These are phyloP conservation scores for Theretra japonica DNA, from an alignment of 2,888 invertebrate genomes.

Conservation along the genomic window DNA sequence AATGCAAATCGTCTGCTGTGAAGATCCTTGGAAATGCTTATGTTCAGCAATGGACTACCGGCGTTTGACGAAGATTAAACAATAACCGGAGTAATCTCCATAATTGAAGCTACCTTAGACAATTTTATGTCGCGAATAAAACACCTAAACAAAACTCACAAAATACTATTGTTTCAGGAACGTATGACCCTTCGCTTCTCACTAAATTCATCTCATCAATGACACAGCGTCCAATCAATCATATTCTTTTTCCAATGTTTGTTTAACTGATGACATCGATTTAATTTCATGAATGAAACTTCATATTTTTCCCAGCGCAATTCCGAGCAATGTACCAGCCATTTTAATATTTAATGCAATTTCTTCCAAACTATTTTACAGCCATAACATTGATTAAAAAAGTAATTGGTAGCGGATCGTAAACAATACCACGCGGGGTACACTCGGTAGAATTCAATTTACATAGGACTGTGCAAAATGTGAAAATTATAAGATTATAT, in stretches of 20 bases:
- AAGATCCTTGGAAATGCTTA: no score
- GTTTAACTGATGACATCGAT: slow-evolving; percentile 17
- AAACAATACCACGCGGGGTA: background rate
- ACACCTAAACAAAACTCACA: no score
- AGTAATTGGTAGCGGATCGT: background rate
- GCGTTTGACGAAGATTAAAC: no score
- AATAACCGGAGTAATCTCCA: no score
- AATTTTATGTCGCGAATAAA: no score
- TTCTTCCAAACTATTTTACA: background rate
- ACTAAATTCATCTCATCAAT: background rate
- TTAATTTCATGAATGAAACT: slow-evolving; percentile 19
- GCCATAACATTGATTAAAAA: slow-evolving; percentile 11
- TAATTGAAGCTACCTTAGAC: no score
- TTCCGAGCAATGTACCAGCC: background rate
- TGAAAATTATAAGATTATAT: no score
- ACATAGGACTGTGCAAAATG: no score
- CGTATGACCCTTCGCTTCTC: no score
- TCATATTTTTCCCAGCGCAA: background rate
- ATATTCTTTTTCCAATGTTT: slow-evolving; percentile 5
- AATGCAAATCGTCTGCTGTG: no score
- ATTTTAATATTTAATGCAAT: slow-evolving; percentile 17
- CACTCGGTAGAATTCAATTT: background rate
- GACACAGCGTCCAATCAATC: slow-evolving; percentile 1
- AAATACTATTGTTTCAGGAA: no score
- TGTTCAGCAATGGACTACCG: no score